Base-by-base conservation (phyloP, 2,888 invertebrate genomes). In the Lasioglossum lativentre region DNA sequence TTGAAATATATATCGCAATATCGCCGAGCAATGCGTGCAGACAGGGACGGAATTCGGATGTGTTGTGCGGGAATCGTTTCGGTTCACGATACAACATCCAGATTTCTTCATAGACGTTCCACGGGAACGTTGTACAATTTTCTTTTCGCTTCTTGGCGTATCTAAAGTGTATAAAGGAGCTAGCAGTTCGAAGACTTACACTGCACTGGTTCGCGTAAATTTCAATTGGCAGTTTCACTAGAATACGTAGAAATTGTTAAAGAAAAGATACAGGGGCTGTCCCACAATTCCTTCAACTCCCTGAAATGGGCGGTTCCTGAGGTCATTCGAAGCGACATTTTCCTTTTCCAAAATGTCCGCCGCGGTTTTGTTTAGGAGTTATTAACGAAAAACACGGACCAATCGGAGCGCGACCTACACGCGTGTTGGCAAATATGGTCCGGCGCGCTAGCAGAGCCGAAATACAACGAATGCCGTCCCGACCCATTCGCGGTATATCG, bases 1-100 rank as follows among this genome's bases (percentile, higher is more conserved):
- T 93, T 93, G 93, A 92, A 94, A 92, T 91, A 90, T 92, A 92
- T 91, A 91, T 92, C 88, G 89, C 90, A 92, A 92, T 93, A 91
- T 92, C 88, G 82, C 34, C 63, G 86, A 82, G 73, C 80, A 85
- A 84, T 79, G 88, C 70, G 85, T 88, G 90, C 89, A 83, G 87
- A 90, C 90, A 88, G 85, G 76, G 78, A 59, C 70, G 82, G 81
- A 90, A 83, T 90, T 82, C 80, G 89, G 78, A 87, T 87, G 80
- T 78, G 68, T 87, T 86, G 59, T 68, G 68, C 63, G 78, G 75
- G 78, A 77, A 82, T 74, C 83, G 72, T 86, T 90, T 78, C 82
- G 81, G 85, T 82, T 82, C 82, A 59, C 87, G 63, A 70, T 78
- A 80, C 76, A 76, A 78, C 70, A 56, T 75, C 56, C 72, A 52